Base-by-base conservation (phyloP, 2,113 vertebrate genomes). In the Mellivora capensis region DNA sequence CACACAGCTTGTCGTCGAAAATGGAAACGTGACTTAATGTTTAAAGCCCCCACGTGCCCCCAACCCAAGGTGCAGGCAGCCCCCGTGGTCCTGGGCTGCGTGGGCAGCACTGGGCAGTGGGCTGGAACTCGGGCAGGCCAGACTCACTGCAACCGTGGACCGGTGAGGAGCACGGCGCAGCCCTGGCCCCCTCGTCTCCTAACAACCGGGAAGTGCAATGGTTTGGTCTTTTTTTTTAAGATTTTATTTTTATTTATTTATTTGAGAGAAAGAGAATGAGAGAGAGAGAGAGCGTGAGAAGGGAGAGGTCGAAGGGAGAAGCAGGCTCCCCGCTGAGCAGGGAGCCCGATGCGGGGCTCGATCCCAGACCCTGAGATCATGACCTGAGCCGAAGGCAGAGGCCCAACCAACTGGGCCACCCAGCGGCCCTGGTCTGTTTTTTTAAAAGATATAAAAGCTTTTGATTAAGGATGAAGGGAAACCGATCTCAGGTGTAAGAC, bases 41-140 rank as follows among this genome's bases (percentile, higher is more conserved):
- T 44, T 90, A 85, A 82, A 54, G 25, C 21, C 21, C 69, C 34
- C 21, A 3, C 4, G 11, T 64, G 57, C 31, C n/a, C 54, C 37
- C 27, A 54, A 23, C 39, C 7, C 44, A 39, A 54, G 49, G 42
- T 12, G 8, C 27, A 69, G 34, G 44, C 71, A 54, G 37, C 13
- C 8, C 7, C 5, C 5, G 25, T 47, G 4, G 6, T 21, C 59
- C 14, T 29, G 4, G 23, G 29, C 34, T 8, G 2, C 0, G 2
- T 2, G 13, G 20, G 2, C 18, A 25, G 27, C 34, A 52, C 81
- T 31, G 29, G 2, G 27, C 23, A 14, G 11, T 12, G 10, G 7
- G 15, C 12, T 49, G 64, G 6, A 47, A 13, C 21, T 15, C 47
- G 15, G 86, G 17, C 61, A 2, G 1, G 17, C 13, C 8, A 52